phyloP scores from a whole-genome alignment of 1,140 invertebrate genomes.

The roundworm (Caenorhabditis elegans) region WBcel235 BX284606.5:15179501-15180000 shows the following conservation, averaged over 20 bases:
- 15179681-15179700: background rate
- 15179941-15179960: background rate
- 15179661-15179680: background rate
- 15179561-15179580: conserved; percentile 9
- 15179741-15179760: background rate
- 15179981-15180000: background rate
- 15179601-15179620: background rate
- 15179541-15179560: background rate
- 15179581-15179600: background rate
- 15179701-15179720: background rate
- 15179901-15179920: too few relatives aligned
- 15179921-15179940: background rate
- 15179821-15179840: too few relatives aligned
- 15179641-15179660: background rate
- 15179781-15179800: background rate
- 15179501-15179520: background rate
- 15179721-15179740: background rate
- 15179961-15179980: background rate
- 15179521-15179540: background rate
- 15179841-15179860: too few relatives aligned
- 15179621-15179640: background rate
- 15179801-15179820: background rate
- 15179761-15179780: background rate
- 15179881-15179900: too few relatives aligned
- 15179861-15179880: too few relatives aligned